Percentiles rank a stretch among this genome's conserved stretches.
These are phyloP conservation scores for Myotis findleyi DNA, from an alignment of 2,797 vertebrate genomes.

Conservation along the genomic window DNA sequence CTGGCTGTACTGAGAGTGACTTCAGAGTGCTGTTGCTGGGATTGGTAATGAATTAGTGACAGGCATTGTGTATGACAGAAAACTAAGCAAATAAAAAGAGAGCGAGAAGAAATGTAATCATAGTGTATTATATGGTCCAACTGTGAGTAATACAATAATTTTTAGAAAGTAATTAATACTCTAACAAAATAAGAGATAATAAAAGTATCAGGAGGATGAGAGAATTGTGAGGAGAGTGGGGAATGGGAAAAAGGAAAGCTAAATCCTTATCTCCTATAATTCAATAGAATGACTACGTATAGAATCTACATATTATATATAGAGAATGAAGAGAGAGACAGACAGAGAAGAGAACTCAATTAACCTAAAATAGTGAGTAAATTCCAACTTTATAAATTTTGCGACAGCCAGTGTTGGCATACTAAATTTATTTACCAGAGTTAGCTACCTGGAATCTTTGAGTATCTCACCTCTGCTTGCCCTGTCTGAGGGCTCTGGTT, in stretches of 20 bases:
- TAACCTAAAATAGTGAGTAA: not conserved
- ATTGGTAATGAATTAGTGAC: not conserved
- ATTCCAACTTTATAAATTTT: not conserved
- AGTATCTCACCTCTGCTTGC: not conserved
- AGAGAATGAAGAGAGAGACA: not conserved
- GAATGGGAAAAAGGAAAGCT: not conserved
- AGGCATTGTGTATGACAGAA: not conserved
- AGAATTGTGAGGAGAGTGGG: not conserved
- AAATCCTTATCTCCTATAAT: not conserved
- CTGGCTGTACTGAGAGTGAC: not conserved
- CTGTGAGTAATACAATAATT: not conserved
- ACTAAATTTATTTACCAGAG: not conserved
- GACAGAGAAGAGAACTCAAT: not conserved
- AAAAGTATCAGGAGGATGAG: not conserved
- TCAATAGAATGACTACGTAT: not conserved
- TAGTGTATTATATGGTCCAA: not conserved
- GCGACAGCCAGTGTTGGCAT: not conserved
- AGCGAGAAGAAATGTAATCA: not conserved
- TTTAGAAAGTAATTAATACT: constrained; percentile 7
- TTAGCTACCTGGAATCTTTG: not conserved
- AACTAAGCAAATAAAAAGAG: not conserved
- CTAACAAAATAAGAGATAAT: not conserved
- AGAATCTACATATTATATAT: not conserved
- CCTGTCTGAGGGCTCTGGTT: not conserved
- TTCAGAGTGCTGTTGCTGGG: not conserved